phyloP scores from a whole-genome alignment of 2,888 invertebrate species.

The Trichacis sp. region DNA sequence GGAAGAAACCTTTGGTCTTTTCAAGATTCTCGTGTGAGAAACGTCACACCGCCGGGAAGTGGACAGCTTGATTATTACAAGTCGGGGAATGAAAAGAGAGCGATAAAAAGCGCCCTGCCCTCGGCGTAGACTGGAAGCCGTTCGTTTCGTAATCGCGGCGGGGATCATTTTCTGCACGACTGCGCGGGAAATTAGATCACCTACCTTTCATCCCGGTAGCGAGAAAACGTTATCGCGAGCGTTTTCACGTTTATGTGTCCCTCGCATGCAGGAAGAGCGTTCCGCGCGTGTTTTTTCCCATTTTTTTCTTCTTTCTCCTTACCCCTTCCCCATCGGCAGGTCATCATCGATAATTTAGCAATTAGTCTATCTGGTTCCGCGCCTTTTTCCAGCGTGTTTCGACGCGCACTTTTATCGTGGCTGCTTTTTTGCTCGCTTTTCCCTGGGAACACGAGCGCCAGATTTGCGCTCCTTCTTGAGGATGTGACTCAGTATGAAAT shows the following conservation, averaged over 20 bases:
- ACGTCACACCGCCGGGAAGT: slow-evolving; percentile 47
- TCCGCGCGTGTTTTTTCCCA: slow-evolving; percentile 32
- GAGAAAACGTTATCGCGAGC: slow-evolving; percentile 42
- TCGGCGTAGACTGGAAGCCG: slow-evolving; percentile 66
- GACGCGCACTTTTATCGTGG: background rate
- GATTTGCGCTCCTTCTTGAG: too few species aligned
- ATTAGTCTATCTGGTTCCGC: slow-evolving; percentile 47
- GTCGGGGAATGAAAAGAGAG: slow-evolving; percentile 48
- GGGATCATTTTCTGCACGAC: slow-evolving; percentile 69
- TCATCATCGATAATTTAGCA: slow-evolving; percentile 54
- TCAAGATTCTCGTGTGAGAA: slow-evolving; percentile 39
- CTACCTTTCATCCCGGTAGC: slow-evolving; percentile 64
- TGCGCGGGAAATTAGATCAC: slow-evolving; percentile 69
- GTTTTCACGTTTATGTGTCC: slow-evolving; percentile 40
- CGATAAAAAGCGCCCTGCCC: slow-evolving; percentile 55
- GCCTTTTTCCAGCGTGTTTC: slow-evolving; percentile 13
- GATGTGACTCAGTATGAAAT: too few species aligned
- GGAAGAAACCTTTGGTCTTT: too few species aligned
- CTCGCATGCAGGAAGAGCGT: slow-evolving; percentile 58
- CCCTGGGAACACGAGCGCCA: too few species aligned
- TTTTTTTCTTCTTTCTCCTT: slow-evolving; percentile 28
- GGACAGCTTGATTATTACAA: slow-evolving; percentile 52
- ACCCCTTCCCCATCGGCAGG: slow-evolving; percentile 37
- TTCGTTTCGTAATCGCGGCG: slow-evolving; percentile 65
- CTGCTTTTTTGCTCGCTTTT: background rate